Evolutionary conservation across 2,888 invertebrate genomes (phyloP), one percentile per base, ranked within the genome.

Genomic region (Pterostichus niger): DNA sequence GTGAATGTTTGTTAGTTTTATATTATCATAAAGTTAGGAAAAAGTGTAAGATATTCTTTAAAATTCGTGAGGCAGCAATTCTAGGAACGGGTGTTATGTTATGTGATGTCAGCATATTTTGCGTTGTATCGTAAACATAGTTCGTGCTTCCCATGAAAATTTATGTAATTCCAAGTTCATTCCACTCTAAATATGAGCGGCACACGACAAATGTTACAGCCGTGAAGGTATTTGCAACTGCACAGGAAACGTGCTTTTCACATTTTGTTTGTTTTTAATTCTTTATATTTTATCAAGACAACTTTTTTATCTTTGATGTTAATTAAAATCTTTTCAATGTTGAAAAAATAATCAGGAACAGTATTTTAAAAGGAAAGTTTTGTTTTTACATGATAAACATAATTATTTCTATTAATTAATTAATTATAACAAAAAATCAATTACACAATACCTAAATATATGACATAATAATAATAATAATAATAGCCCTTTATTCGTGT

Each of bases 101-200:
- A 64, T 13, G 6, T 61, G 13, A 17, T 44, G 17, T 71, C 68
- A 71, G 68, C 68, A 71, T 44, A 71, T 71, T 44, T 44, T 71
- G 44, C 68, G 5, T 40, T 17, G n/a, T 71, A 64, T 40, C 64
- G 15, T 64, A 46, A 40, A 71, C 44, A 17, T 40, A 44, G 17
- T 24, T 71, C 68, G 68, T 71, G 68, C 68, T 71, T 71, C 7
- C 44, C 68, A 71, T 64, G n/a, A 64, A 71, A n/a, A 44, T 9
- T 13, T 64, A 24, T 64, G 15, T 17, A 71, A 17, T 71, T 10
- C 49, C 13, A 17, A 44, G 44, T 44, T 71, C 68, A 31, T 44
- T 71, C 46, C 44, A 71, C 44, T 15, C 13, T 6, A 1, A 64
- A 33, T 64, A 35, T 40, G 15, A 15, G 68, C 68, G 68, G 15